Base-by-base conservation (phyloP, 2,888 invertebrate genomes). In the Trypoxylon attenuatum region DNA sequence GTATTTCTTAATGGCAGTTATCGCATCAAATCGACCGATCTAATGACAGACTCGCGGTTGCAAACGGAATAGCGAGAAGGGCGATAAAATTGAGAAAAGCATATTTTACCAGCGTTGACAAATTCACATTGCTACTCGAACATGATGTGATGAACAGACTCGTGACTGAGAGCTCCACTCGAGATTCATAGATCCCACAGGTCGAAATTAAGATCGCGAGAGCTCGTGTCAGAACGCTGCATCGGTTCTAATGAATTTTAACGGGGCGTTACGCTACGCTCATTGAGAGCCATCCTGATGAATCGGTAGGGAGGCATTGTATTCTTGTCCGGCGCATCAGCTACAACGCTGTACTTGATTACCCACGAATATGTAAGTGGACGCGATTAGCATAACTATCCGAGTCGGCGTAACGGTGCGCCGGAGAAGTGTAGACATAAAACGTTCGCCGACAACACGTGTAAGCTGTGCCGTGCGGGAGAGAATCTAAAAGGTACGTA, bases 371-470 rank as follows among this genome's bases (percentile, higher is more conserved):
- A 41, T 47, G 55, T 51, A 63, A 41, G 60, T 54, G 69, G 65
- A 62, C 69, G 76, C 78, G 76, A 84, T 84, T 84, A 84, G 81
- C 84, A 84, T 84, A 83, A 82, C 76, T 79, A 68, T 77, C 76
- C 72, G 70, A 71, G 66, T 67, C 69, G 15, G 46, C 5, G 13
- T 33, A 33, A 33, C 33, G 33, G 33, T 33, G 33, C 43, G 62
- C 61, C 70, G 60, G 64, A 67, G 71, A 55, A 68, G 64, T 67
- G 70, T 42, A 18, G 64, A 62, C 53, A 63, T 55, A 63, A 61
- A 73, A 71, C 71, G 64, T 51, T 59, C 45, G 61, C 46, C 52
- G 59, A 23, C 29, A 72, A 75, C 74, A 67, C 75, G 75, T 71
- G 73, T 76, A 75, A 73, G 60, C 57, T 53, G 25, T 22, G 52